phyloP scores from a whole-genome alignment of 1,140 invertebrate genomes.

The Orchestia grillus region DNA sequence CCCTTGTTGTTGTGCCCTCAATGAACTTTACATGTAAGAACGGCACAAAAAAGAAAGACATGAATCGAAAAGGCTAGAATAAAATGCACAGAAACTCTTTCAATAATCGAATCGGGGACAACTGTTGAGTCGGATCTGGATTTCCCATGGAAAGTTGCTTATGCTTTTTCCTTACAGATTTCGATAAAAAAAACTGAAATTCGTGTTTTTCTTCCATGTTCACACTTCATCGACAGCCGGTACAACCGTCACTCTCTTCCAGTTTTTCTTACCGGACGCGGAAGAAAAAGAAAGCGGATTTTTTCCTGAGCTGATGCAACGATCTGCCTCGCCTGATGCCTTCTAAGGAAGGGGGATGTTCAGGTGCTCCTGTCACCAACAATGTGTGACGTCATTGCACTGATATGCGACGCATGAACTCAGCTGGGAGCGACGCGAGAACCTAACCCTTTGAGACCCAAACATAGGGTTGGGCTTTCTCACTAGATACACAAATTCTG shows the following conservation, averaged over 20 bases:
- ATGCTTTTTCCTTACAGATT: neutral
- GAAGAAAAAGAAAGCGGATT: constrained; percentile 1
- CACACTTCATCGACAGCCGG: neutral
- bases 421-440: too few relatives aligned
- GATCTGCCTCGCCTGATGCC: neutral
- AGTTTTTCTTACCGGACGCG: neutral
- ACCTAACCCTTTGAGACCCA: too few relatives aligned
- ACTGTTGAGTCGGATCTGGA: neutral
- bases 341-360: too few relatives aligned
- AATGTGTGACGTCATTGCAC: too few relatives aligned
- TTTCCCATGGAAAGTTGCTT: neutral
- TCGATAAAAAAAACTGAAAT: neutral
- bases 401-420: too few relatives aligned
- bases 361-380: too few relatives aligned
- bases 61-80: too few relatives aligned
- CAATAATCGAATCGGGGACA: neutral
- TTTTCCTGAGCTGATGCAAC: neutral
- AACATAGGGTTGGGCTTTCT: too few relatives aligned
- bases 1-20: neutral
- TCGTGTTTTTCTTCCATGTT: neutral
- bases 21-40: neutral
- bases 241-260: neutral
- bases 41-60: neutral
- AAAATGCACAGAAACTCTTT: too few relatives aligned
- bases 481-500: too few relatives aligned